phyloP scores from a whole-genome alignment of 2,888 invertebrate species.

The Allophyes oxyacanthae region DNA sequence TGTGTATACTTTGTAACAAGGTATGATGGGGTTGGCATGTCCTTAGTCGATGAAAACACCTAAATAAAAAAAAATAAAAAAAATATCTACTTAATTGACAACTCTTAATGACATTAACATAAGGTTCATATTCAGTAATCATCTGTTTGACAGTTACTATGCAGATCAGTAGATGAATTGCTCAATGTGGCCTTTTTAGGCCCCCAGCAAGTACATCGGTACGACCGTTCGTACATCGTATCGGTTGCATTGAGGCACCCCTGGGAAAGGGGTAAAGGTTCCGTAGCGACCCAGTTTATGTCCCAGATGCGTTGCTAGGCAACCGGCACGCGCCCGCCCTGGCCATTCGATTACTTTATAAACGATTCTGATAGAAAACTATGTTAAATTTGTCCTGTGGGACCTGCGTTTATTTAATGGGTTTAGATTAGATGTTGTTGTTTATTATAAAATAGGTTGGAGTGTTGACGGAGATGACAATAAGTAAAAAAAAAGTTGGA shows the following conservation, averaged over 20 bases:
- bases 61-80: too few species aligned
- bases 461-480: not conserved
- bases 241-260: constrained; percentile 54
- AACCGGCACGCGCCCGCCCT: constrained; percentile 59
- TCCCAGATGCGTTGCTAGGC: constrained; percentile 77
- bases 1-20: too few species aligned
- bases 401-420: constrained; percentile 27
- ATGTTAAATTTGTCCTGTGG: constrained; percentile 51
- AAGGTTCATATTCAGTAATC: too few species aligned
- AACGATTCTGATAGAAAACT: constrained; percentile 54
- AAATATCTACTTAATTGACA: too few species aligned
- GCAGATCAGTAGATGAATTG: too few species aligned
- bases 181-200: too few species aligned
- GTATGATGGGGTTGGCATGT: too few species aligned
- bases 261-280: constrained; percentile 54
- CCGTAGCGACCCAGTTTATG: constrained; percentile 68
- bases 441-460: constrained; percentile 1
- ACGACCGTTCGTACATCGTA: constrained; percentile 24
- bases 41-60: too few species aligned
- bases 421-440: constrained; percentile 7
- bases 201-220: constrained; percentile 24
- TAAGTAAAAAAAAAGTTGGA: too few species aligned
- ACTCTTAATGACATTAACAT: too few species aligned
- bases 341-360: constrained; percentile 60
- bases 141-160: too few species aligned